Conservation (phyloP, 2,888 invertebrate genomes). For the Tenthredo mesomela region DNA sequence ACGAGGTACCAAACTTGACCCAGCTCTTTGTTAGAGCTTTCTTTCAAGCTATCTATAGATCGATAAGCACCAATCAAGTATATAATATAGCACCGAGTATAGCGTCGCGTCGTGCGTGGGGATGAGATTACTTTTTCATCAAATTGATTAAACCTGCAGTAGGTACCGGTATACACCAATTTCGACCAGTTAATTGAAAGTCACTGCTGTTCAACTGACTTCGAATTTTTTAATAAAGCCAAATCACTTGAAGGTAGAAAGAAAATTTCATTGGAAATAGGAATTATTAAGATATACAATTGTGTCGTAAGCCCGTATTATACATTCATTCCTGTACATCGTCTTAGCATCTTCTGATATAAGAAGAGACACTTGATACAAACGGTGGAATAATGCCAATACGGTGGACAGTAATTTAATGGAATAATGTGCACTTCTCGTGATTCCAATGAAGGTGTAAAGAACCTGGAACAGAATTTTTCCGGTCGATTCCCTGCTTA, state of each 20-base stretch:
- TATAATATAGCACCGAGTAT: constrained; percentile 12
- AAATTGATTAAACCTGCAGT: constrained; percentile 32
- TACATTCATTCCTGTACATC: not conserved
- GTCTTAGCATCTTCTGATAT: not conserved
- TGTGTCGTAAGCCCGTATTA: not conserved
- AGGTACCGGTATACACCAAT: not conserved
- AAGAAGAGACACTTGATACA: not conserved
- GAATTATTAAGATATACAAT: not conserved
- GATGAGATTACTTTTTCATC: constrained; percentile 30
- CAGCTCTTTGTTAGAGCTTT: constrained; percentile 24
- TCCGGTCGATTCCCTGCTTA: not conserved
- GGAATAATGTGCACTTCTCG: constrained; percentile 34
- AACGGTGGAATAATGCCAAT: not conserved
- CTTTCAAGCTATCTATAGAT: constrained; percentile 24
- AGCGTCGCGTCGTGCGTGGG: constrained; percentile 22
- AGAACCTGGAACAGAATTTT: constrained; percentile 26
- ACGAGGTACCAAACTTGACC: constrained; percentile 45
- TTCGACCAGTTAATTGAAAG: constrained; percentile 29
- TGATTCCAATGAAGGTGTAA: constrained; percentile 15
- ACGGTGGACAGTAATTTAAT: not conserved
- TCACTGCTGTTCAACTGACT: constrained; percentile 3
- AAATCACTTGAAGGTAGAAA: not conserved
- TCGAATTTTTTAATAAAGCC: not conserved
- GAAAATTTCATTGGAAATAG: not conserved
- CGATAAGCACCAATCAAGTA: constrained; percentile 37